These are phyloP conservation scores for Rissa tridactyla DNA, from an alignment of 2,113 vertebrate species.

Conservation along the genomic window DNA sequence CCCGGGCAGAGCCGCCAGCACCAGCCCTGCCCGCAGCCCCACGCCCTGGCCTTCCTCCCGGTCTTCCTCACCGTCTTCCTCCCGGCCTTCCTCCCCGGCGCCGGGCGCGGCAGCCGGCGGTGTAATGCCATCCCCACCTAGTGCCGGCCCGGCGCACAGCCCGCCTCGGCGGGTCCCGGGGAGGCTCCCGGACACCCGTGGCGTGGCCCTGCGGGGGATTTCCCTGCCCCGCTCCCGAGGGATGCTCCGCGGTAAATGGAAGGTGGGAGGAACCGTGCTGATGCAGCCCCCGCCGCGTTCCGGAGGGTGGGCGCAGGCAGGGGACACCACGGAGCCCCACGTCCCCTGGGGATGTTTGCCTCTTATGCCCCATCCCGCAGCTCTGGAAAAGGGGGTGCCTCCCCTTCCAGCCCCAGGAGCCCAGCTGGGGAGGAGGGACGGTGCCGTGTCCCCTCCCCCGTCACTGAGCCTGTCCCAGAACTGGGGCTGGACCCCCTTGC, in stretches of 20 bases:
- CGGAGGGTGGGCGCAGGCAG: background rate
- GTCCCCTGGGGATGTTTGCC: background rate
- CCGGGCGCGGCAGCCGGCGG: background rate
- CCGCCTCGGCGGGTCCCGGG: background rate
- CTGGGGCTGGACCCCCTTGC: background rate
- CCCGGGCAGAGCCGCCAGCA: background rate
- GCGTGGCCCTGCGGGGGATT: background rate
- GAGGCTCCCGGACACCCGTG: background rate
- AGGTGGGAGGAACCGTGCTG: background rate
- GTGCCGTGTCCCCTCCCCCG: rapidly evolving
- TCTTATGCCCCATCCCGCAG: background rate
- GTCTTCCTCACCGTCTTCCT: background rate
- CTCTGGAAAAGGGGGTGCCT: background rate
- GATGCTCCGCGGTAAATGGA: background rate
- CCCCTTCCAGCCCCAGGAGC: rapidly evolving
- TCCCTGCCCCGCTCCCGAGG: background rate
- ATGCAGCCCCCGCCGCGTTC: background rate
- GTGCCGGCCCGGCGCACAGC: conserved; percentile 26
- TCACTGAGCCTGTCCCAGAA: rapidly evolving
- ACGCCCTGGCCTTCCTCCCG: background rate
- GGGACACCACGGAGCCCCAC: rapidly evolving
- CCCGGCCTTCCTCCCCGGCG: background rate
- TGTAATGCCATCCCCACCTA: conserved; percentile 47
- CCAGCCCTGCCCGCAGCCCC: background rate
- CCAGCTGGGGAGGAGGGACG: background rate